These are phyloP conservation scores for Leptoteleia sp. DNA, from an alignment of 1,140 invertebrate genomes.

Conservation along the genomic window DNA sequence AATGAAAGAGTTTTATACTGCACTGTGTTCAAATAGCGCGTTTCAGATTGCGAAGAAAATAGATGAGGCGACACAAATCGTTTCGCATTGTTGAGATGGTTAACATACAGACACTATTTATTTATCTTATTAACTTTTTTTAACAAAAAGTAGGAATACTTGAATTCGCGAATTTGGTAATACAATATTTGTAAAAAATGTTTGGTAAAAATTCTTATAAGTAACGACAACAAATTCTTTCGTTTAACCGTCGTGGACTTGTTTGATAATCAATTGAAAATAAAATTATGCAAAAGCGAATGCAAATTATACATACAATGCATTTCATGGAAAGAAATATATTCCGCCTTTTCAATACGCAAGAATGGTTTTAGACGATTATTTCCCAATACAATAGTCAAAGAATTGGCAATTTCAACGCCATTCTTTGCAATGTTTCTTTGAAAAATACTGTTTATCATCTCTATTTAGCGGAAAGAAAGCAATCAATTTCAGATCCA, in stretches of 20 bases:
- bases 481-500: too few relatives aligned
- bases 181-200: slow-evolving; percentile 17
- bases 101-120: slow-evolving; percentile 20
- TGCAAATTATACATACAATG: slow-evolving; percentile 3
- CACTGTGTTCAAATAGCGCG: too few relatives aligned
- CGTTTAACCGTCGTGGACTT: slow-evolving; percentile 19
- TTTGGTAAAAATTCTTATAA: slow-evolving; percentile 29
- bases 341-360: too few relatives aligned
- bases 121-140: slow-evolving; percentile 32
- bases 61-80: slow-evolving; percentile 16
- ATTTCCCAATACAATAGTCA: too few relatives aligned
- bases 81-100: slow-evolving; percentile 12
- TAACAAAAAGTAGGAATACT: slow-evolving; percentile 33
- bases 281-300: not conserved
- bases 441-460: too few relatives aligned
- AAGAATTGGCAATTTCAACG: too few relatives aligned
- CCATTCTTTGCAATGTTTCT: too few relatives aligned
- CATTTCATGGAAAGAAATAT: slow-evolving; percentile 44
- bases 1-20: too few relatives aligned
- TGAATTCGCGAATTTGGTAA: slow-evolving; percentile 21
- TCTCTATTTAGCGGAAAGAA: too few relatives aligned
- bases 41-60: too few relatives aligned
- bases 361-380: too few relatives aligned
- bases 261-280: slow-evolving; percentile 2
- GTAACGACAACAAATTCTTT: slow-evolving; percentile 12